A percentile compares a stretch with the other conserved stretches of the same genome.
phyloP scores from a whole-genome alignment of 1,140 invertebrate genomes.

The Heliconius congener region DNA sequence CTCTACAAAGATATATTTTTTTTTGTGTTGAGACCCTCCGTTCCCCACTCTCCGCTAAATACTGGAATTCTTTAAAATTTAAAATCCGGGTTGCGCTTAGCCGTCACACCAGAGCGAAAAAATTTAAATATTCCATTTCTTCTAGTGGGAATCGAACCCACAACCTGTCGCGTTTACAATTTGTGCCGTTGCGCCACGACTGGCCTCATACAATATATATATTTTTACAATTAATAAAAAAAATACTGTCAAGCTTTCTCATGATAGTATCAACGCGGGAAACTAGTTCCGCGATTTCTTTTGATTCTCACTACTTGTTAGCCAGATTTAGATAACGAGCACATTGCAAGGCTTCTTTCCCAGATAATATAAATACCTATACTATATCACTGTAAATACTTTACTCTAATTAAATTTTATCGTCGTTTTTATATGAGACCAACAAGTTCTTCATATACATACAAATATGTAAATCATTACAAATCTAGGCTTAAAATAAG shows the following conservation, averaged over 20 bases:
- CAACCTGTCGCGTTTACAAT: too few relatives aligned
- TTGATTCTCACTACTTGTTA: slow-evolving; percentile 29
- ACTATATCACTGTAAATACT: background rate
- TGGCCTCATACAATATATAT: too few relatives aligned
- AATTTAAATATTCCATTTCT: too few relatives aligned
- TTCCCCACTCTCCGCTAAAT: too few relatives aligned
- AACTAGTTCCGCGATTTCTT: slow-evolving; percentile 40
- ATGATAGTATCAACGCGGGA: slow-evolving; percentile 24
- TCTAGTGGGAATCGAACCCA: too few relatives aligned
- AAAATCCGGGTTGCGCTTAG: too few relatives aligned
- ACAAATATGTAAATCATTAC: background rate
- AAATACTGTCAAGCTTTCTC: slow-evolving; percentile 32
- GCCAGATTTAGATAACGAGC: slow-evolving; percentile 33
- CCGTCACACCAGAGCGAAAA: too few relatives aligned
- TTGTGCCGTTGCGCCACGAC: too few relatives aligned
- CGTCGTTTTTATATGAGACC: background rate
- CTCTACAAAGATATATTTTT: background rate
- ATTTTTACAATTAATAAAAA: background rate
- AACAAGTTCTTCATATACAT: background rate
- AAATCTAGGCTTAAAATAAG: background rate
- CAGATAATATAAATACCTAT: background rate
- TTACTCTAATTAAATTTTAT: slow-evolving; percentile 5
- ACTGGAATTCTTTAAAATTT: too few relatives aligned
- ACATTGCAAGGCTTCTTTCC: slow-evolving; percentile 21
- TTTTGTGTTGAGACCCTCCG: too few relatives aligned